These are phyloP conservation scores for Rattus norvegicus DNA, from an alignment of 2,113 vertebrate genomes.

Conservation along the genomic window GRCr8 NC_086027.1:52316501-52317000, in stretches of 20 bases:
- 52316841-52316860: constrained; percentile 66
- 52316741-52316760: constrained; percentile 77
- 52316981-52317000: constrained; percentile 81
- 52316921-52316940: constrained; percentile 69
- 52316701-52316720: constrained; percentile 73
- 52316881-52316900: constrained; percentile 73
- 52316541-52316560: constrained; percentile 85
- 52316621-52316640: constrained; percentile 85
- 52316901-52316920: constrained; percentile 53
- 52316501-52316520: constrained; percentile 85
- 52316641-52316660: constrained; percentile 65
- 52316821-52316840: constrained; percentile 70
- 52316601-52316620: constrained; percentile 81
- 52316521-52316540: constrained; percentile 81
- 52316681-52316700: constrained; percentile 79
- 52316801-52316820: constrained; percentile 73
- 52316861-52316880: constrained; percentile 58
- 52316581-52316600: constrained; percentile 83
- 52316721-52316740: constrained; percentile 78
- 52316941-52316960: constrained; percentile 84
- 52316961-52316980: constrained; percentile 69
- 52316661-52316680: constrained; percentile 74
- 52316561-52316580: constrained; percentile 84
- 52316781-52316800: constrained; percentile 77
- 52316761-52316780: constrained; percentile 67